Base-by-base conservation (phyloP, 2,888 invertebrate genomes). In the Apotomis capreana region DNA sequence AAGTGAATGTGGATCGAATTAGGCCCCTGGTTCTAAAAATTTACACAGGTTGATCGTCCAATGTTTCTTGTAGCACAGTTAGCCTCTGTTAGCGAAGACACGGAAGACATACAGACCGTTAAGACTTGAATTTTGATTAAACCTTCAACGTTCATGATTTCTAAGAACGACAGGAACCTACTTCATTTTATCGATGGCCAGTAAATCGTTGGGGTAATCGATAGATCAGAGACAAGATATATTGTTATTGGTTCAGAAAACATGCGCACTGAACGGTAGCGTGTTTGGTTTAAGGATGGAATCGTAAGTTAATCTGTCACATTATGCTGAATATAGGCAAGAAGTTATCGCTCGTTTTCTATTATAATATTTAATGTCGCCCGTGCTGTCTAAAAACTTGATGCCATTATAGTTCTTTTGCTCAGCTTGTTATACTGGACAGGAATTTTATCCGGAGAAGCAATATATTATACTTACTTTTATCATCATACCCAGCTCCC, bases 41-140 rank as follows among this genome's bases (percentile, higher is more conserved):
- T 26, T 26, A 26, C 26, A 26, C 26, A 26, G 26, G 2, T 2
- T 26, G 26, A 2, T 40, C 40, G 0, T 40, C 5, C 40, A 40
- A 49, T 10, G 5, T 6, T 49, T 10, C 49, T 26, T 49, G 49
- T 9, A 49, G 6, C 2, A 40, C 40, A 49, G 49, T 49, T 49
- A 49, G 49, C 49, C 9, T 9, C 49, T 49, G 55, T 26, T 55
- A 55, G 10, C 9, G 37, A 37, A 57, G 57, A 57, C 57, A 12
- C 12, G 57, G 57, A 57, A 37, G 49, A 36, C n/a, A 36, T 15
- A 57, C n/a, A 37, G 57, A 37, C 57, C 36, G 57, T 57, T 37
- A 57, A 57, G 36, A 26, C 9, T 9, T 36, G 57, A 57, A 57
- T 57, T 60, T 60, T 60, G 59, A 44, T 62, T 69, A 61, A 61